Evolutionary conservation across 2,113 vertebrate species (phyloP).

Genomic region (Rhynchopsitta pachyrhyncha): DNA sequence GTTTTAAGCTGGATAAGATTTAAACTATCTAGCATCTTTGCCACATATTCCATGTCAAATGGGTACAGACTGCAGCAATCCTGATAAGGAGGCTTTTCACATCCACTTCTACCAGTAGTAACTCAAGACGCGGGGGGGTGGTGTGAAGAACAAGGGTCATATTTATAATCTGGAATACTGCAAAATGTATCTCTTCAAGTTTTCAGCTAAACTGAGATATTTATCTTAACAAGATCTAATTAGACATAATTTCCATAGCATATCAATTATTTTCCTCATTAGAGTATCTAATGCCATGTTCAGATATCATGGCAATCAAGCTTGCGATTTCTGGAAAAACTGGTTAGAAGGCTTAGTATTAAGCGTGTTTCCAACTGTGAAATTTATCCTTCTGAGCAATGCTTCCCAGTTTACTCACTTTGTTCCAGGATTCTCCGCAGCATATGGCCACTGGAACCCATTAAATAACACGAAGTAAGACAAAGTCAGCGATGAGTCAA

Average conservation of each 20-base stretch:
- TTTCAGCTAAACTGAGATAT: slow-evolving; percentile 60
- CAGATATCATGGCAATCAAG: slow-evolving; percentile 65
- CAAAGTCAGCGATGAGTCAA: slow-evolving; percentile 68
- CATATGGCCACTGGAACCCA: slow-evolving; percentile 68
- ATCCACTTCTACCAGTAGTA: slow-evolving; percentile 7
- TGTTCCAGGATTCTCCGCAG: slow-evolving; percentile 64
- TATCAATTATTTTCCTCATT: slow-evolving; percentile 70
- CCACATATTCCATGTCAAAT: not conserved
- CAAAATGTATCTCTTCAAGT: slow-evolving; percentile 45
- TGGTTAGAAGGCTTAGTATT: slow-evolving; percentile 63
- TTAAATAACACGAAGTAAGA: slow-evolving; percentile 63
- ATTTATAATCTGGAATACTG: slow-evolving; percentile 46
- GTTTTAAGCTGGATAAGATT: not conserved
- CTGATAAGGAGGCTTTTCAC: not conserved
- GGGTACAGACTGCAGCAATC: not conserved
- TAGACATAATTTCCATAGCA: slow-evolving; percentile 63
- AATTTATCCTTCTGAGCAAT: slow-evolving; percentile 67
- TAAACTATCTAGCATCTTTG: not conserved
- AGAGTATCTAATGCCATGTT: slow-evolving; percentile 65
- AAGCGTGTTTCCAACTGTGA: slow-evolving; percentile 65
- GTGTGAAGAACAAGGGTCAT: slow-evolving; percentile 27
- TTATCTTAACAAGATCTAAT: slow-evolving; percentile 67
- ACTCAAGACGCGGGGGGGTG: not conserved
- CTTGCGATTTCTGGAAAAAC: slow-evolving; percentile 59
- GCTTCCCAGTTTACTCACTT: slow-evolving; percentile 66